phyloP scores from a whole-genome alignment of 2,113 vertebrate genomes.

The Tautogolabrus adspersus region DNA sequence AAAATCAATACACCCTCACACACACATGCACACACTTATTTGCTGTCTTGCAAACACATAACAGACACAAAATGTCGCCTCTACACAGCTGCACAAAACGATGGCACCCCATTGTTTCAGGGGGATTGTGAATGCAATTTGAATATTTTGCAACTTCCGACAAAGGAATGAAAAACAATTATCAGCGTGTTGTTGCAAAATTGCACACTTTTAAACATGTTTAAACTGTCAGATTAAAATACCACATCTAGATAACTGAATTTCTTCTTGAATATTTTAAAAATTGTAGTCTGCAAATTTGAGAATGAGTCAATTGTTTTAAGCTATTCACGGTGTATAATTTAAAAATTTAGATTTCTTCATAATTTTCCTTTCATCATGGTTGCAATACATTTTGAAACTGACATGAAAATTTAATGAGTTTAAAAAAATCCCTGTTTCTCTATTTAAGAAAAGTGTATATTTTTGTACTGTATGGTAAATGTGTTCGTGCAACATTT shows the following conservation, averaged over 20 bases:
- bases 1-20: slow-evolving; percentile 75
- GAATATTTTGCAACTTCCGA: background rate
- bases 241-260: background rate
- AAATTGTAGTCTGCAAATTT: background rate
- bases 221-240: slow-evolving; percentile 19
- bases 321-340: background rate
- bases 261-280: background rate
- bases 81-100: slow-evolving; percentile 40
- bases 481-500: too few species aligned
- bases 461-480: too few species aligned
- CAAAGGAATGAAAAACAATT: background rate
- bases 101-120: slow-evolving; percentile 5
- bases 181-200: slow-evolving; percentile 3
- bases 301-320: background rate
- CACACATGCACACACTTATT: slow-evolving; percentile 9
- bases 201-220: slow-evolving; percentile 4
- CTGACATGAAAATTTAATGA: background rate
- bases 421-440: too few species aligned
- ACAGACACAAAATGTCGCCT: slow-evolving; percentile 61
- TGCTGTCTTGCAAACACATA: slow-evolving; percentile 45
- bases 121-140: slow-evolving; percentile 3
- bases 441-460: too few species aligned
- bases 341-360: background rate
- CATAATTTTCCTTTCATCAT: background rate
- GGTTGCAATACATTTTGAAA: background rate